A percentile compares a stretch with the other conserved stretches of the same genome.
These are phyloP conservation scores for Argyra leucocephala DNA, from an alignment of 2,888 invertebrate genomes.

Conservation along the genomic window DNA sequence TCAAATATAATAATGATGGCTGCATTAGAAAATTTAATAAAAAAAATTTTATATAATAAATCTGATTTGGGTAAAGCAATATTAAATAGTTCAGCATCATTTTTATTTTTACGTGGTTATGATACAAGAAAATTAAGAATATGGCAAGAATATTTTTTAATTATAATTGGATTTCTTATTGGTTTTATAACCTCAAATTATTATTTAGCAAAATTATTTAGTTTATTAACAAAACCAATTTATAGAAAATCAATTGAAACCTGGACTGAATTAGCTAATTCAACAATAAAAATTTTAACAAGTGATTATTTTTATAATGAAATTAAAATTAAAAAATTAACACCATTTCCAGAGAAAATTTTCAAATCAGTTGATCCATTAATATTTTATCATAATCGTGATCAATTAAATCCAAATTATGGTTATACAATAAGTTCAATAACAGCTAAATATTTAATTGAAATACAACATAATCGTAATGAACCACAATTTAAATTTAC, in stretches of 20 bases:
- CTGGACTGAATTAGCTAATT: neutral
- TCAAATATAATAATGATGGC: neutral
- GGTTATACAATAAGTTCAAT: neutral
- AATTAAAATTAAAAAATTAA: neutral
- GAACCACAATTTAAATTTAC: neutral
- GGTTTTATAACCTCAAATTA: neutral
- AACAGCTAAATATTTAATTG: neutral
- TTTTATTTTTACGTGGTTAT: neutral
- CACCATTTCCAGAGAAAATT: neutral
- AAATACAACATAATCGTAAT: neutral
- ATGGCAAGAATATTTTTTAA: neutral
- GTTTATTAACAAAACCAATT: conserved; percentile 1
- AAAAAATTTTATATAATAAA: neutral
- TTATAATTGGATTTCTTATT: neutral
- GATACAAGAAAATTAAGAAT: neutral
- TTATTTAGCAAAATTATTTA: neutral
- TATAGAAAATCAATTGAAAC: neutral
- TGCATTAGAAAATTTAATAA: neutral
- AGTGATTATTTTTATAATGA: neutral
- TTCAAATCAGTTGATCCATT: neutral
- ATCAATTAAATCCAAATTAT: neutral
- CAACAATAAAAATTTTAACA: neutral
- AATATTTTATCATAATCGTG: neutral
- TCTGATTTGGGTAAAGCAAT: neutral
- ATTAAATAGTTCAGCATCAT: neutral